phyloP scores from a whole-genome alignment of 35 echinoderm and acorn worm species.

The Lytechinus pictus region DNA sequence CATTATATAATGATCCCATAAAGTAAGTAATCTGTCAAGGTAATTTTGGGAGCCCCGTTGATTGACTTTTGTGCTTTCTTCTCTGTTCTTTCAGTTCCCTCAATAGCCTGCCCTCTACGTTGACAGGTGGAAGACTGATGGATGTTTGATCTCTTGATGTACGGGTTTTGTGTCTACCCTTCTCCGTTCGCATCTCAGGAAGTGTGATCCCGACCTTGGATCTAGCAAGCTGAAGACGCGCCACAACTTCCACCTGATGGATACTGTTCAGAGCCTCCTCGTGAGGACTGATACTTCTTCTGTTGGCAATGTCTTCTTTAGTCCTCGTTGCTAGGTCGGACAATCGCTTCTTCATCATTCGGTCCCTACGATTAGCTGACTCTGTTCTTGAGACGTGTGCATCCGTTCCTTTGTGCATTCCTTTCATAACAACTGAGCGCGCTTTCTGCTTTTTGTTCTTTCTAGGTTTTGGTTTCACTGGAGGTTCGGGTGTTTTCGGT shows the following conservation, averaged over 20 bases:
- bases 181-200: constrained; percentile 39
- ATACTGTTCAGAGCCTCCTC: constrained; percentile 50
- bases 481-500: neutral
- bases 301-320: constrained; percentile 39
- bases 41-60: constrained; percentile 65
- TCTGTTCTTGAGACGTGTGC: constrained; percentile 30
- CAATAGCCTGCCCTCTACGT: constrained; percentile 60
- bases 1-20: too few relatives aligned
- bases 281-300: neutral
- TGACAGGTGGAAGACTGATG: constrained; percentile 66
- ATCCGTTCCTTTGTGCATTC: neutral
- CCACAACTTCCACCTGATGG: constrained; percentile 49
- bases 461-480: neutral
- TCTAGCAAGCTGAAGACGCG: constrained; percentile 38
- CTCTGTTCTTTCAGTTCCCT: constrained; percentile 77
- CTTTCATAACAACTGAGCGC: neutral
- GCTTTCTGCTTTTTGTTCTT: neutral
- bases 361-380: constrained; percentile 25
- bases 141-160: neutral
- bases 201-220: constrained; percentile 56
- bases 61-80: constrained; percentile 63
- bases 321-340: neutral
- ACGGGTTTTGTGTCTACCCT: neutral
- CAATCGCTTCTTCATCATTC: neutral
- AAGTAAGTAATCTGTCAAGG: neutral